Evolutionary conservation across 2,888 invertebrate genomes (phyloP).

Genomic region (Agrotis clavis): DNA sequence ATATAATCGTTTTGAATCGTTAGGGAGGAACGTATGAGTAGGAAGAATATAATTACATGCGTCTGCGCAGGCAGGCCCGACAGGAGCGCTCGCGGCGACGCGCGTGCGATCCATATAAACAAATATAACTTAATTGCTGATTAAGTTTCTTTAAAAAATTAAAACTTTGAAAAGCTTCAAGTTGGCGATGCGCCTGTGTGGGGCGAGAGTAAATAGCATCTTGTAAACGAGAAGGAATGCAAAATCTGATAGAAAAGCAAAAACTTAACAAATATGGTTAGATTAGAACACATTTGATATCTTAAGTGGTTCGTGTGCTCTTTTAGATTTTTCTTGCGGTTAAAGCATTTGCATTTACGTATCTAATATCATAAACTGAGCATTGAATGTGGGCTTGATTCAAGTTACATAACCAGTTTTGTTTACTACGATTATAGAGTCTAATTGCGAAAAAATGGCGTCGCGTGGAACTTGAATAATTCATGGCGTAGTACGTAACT

Average conservation of each 20-base stretch:
- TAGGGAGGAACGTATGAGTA: constrained; percentile 52
- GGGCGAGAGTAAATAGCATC: constrained; percentile 40
- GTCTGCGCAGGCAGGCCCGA: constrained; percentile 24
- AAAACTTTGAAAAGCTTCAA: constrained; percentile 59
- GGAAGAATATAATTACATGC: constrained; percentile 67
- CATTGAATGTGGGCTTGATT: constrained; percentile 33
- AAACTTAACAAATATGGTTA: constrained; percentile 29
- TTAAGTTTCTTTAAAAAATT: constrained; percentile 62
- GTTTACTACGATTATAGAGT: constrained; percentile 35
- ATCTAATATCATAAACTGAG: constrained; percentile 44
- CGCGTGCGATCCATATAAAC: constrained; percentile 67
- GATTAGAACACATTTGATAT: constrained; percentile 30
- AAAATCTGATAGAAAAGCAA: constrained; percentile 35
- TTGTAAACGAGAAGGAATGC: constrained; percentile 48
- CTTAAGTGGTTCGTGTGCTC: constrained; percentile 10
- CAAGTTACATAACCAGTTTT: constrained; percentile 51
- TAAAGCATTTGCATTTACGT: constrained; percentile 15
- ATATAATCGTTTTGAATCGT: constrained; percentile 64
- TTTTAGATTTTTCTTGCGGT: constrained; percentile 26
- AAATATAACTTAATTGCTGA: constrained; percentile 69
- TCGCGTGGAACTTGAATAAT: constrained; percentile 55
- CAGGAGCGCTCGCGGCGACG: constrained; percentile 70
- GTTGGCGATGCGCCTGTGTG: constrained; percentile 27
- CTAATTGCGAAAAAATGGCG: constrained; percentile 58
- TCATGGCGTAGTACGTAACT: constrained; percentile 42